phyloP scores from a whole-genome alignment of 2,888 invertebrate genomes.

The Melangyna quadrimaculata region DNA sequence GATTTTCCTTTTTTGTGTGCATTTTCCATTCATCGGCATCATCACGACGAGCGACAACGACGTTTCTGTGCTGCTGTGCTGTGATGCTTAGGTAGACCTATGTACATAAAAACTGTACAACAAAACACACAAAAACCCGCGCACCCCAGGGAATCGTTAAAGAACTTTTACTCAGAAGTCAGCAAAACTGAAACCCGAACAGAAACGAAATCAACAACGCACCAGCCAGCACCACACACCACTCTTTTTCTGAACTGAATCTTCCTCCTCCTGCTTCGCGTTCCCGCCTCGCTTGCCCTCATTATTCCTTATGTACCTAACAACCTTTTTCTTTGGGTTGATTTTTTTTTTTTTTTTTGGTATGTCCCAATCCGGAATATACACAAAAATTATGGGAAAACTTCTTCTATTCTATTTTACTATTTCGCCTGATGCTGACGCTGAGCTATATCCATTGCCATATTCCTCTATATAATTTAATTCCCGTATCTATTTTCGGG shows the following conservation, averaged over 20 bases:
- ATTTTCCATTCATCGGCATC: conserved; percentile 48
- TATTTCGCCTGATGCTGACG: background rate
- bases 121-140: conserved; percentile 38
- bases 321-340: background rate
- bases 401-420: conserved; percentile 4
- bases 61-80: background rate
- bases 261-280: background rate
- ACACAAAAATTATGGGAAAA: conserved; percentile 53
- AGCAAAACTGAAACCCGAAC: background rate
- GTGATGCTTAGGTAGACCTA: background rate
- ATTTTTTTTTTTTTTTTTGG: no score
- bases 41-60: no score
- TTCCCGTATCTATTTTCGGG: conserved; percentile 70
- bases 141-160: conserved; percentile 59
- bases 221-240: no score
- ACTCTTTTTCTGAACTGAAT: no score
- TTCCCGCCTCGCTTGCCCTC: background rate
- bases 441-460: conserved; percentile 35
- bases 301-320: background rate
- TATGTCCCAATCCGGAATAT: conserved; percentile 13
- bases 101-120: conserved; percentile 19
- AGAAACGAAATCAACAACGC: conserved; percentile 23
- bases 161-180: conserved; percentile 26
- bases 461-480: conserved; percentile 69
- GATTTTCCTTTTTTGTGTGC: conserved; percentile 12